Evolutionary conservation across 2,797 vertebrate genomes (phyloP), one percentile per base, ranked within the genome.

Genomic region (Platyrinchus mystaceus): DNA sequence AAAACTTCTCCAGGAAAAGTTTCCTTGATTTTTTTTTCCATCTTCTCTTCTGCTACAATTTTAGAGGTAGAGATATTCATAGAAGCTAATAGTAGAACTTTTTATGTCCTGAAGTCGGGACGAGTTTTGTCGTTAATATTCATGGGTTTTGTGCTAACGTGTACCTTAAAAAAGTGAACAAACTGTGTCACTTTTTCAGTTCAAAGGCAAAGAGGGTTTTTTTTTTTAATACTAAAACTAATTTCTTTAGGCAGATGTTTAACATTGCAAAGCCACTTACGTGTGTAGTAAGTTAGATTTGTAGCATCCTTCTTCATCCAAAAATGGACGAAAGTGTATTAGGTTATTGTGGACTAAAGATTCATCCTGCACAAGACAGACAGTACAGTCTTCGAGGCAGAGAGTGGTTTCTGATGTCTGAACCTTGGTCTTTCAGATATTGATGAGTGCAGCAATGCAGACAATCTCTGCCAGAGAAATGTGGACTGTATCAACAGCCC

Each of bases 401-500:
- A 64, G 22, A 7, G 1, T 53, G n/a, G 9, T 60, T 77, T 83
- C 39, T 82, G 27, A 50, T 56, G 36, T 23, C 60, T 92, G 84
- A 77, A 20, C 26, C 44, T 88, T 92, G 68, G 20, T 86, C 52
- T 97, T 97, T 66, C 96, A 99, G 98, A 99, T 92, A 98, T 98
- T 20, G 98, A 98, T 0, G 98, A 99, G 87, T 99, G 98, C 87
- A 97, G 98, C 97, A 98, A 97, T 6, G 98, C 98, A 2, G 98
- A 98, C 44, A 98, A 67, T 37, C 97, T 98, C 37, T 98, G 98
- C 93, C 98, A 98, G 92, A 97, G 97, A 66, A 98, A 99, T 17
- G 98, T 98, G 11, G 98, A 98, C 92, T 99, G 98, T 70, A 98
- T 98, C 96, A 99, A 99, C 93, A 98, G 98, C 39, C 98, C 98